Conservation (phyloP, 2,797 vertebrate species). For the Eospalax fontanierii region DNA sequence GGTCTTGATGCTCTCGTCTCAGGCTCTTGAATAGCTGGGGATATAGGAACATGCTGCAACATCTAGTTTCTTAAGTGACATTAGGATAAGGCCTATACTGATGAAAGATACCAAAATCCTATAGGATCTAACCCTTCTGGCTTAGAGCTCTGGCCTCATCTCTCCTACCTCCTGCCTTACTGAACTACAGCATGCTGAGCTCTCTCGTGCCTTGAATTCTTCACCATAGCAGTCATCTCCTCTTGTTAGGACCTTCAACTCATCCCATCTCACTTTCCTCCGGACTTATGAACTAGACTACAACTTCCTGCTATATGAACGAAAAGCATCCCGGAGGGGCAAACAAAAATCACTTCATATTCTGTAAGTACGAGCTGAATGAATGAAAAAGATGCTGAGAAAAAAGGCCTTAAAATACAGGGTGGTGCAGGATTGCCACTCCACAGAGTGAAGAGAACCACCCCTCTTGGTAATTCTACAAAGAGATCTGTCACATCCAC, state of each 20-base stretch:
- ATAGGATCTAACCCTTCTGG: neutral
- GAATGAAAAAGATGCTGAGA: slow-evolving; percentile 35
- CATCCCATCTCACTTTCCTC: neutral
- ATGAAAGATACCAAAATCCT: slow-evolving; percentile 24
- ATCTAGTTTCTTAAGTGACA: neutral
- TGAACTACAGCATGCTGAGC: neutral
- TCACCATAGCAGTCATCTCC: neutral
- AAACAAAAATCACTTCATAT: neutral
- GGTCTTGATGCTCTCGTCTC: neutral
- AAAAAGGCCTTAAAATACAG: slow-evolving; percentile 64
- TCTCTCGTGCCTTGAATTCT: neutral
- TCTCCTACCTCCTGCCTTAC: neutral
- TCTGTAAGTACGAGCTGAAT: slow-evolving; percentile 40
- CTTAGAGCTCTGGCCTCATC: neutral
- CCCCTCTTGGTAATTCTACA: neutral
- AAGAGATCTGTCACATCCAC: neutral
- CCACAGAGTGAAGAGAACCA: neutral
- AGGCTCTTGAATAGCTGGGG: neutral
- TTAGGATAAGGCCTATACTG: slow-evolving; percentile 44
- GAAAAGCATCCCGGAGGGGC: neutral
- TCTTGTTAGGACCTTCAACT: neutral
- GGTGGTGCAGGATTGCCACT: neutral
- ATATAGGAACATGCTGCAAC: neutral
- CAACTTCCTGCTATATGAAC: neutral
- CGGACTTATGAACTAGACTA: slow-evolving; percentile 36